These are phyloP conservation scores for Lytechinus variegatus DNA, from an alignment of 35 echinoderm and acorn worm genomes.

Conservation along the genomic window DNA sequence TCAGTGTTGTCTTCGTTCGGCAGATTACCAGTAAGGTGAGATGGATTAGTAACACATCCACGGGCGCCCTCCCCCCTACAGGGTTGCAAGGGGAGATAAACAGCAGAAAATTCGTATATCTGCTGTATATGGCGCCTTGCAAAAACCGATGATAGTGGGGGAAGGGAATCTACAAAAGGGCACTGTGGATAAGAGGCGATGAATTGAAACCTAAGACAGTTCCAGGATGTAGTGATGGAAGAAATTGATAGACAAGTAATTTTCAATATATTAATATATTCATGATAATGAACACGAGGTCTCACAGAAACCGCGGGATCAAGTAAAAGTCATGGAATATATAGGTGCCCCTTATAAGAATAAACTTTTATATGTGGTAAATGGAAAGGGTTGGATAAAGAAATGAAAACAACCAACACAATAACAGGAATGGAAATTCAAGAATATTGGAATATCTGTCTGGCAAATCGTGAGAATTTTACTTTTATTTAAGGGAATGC, in stretches of 20 bases:
- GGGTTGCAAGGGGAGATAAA: not conserved
- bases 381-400: not conserved
- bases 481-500: not conserved
- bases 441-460: not conserved
- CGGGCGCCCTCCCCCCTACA: not conserved
- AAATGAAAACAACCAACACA: not conserved
- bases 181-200: too few relatives aligned
- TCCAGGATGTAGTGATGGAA: too few relatives aligned
- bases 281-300: too few relatives aligned
- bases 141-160: not conserved
- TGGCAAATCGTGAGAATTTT: not conserved
- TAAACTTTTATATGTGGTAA: not conserved
- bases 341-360: not conserved
- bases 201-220: too few relatives aligned
- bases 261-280: too few relatives aligned
- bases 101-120: not conserved
- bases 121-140: not conserved
- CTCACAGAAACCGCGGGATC: too few relatives aligned
- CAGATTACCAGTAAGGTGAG: slow-evolving; percentile 10
- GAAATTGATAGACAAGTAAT: too few relatives aligned
- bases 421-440: not conserved
- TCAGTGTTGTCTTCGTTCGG: not conserved
- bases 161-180: not conserved
- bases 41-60: slow-evolving; percentile 3
- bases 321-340: too few relatives aligned